Conservation (phyloP, 2,113 vertebrate genomes). For the Macrotis lagotis region DNA sequence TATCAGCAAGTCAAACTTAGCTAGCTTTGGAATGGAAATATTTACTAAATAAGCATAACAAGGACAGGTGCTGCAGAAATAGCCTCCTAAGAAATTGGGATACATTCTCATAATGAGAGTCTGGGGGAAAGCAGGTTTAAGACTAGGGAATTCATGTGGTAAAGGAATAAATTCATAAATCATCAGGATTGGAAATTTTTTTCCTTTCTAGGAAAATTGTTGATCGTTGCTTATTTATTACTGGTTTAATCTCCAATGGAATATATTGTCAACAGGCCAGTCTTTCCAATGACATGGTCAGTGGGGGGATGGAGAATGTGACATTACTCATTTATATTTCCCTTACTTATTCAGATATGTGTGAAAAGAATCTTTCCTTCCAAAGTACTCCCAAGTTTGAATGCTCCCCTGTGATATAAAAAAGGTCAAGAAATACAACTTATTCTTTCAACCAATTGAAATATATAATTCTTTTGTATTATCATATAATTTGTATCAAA, state of each 20-base stretch:
- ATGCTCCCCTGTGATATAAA: background rate
- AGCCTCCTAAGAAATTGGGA: background rate
- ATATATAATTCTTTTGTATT: background rate
- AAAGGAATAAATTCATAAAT: background rate
- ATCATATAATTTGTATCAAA: background rate
- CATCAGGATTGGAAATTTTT: background rate
- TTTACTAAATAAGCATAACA: background rate
- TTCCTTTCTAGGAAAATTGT: background rate
- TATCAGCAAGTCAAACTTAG: background rate
- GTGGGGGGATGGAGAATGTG: background rate
- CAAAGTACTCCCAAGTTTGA: background rate
- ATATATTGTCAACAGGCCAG: background rate
- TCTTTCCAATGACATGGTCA: background rate
- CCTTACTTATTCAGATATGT: background rate
- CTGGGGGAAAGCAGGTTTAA: background rate
- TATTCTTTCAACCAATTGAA: background rate
- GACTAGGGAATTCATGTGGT: background rate
- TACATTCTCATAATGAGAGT: background rate
- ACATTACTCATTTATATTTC: background rate
- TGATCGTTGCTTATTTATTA: background rate
- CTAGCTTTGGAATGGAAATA: background rate
- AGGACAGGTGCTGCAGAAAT: background rate
- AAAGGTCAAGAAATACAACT: background rate
- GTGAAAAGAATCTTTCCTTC: background rate
- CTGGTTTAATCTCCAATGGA: background rate